Evolutionary conservation across 2,888 invertebrate genomes (phyloP), one percentile per base, ranked within the genome.

Genomic region (Mystacides longicornis): DNA sequence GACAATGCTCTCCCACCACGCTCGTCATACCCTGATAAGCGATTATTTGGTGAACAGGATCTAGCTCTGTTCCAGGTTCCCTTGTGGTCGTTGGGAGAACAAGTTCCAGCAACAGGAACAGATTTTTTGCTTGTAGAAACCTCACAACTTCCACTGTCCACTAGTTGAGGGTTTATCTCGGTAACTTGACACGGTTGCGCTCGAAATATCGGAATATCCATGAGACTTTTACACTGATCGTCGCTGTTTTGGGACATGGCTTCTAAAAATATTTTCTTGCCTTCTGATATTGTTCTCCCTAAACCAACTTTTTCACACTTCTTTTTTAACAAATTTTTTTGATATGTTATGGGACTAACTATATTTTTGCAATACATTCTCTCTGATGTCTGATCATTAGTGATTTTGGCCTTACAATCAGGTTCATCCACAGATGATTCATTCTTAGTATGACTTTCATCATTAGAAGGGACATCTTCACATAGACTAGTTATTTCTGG

Each of bases 11-110:
- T 42, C 23, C 46, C 33, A n/a, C 52, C 52, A 16, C 58, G 53
- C 3, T 55, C 50, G 1, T 55, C 51, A 7, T 52, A 48, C 9
- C 57, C 53, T 33, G 58, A 11, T 4, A 7, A 3, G 16, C 37
- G 14, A 55, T 66, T 67, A 2, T 52, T 60, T 2, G 77, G 75
- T 21, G 75, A 75, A 63, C 75, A 75, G 14, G 77, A 76, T 58
- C 76, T 69, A 57, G 75, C 75, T 49, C 77, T 57, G 31, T 46
- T 61, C 58, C 59, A 61, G 5, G 53, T 7, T 7, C 27, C 11
- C n/a, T n/a, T n/a, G n/a, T n/a, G n/a, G n/a, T n/a, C n/a, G n/a
- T n/a, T n/a, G n/a, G n/a, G n/a, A n/a, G n/a, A n/a, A n/a, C n/a
- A n/a, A n/a, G n/a, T n/a, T n/a, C n/a, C n/a, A n/a, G n/a, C n/a